phyloP scores from a whole-genome alignment of 1,140 invertebrate species.

The Dysdera silvatica region DNA sequence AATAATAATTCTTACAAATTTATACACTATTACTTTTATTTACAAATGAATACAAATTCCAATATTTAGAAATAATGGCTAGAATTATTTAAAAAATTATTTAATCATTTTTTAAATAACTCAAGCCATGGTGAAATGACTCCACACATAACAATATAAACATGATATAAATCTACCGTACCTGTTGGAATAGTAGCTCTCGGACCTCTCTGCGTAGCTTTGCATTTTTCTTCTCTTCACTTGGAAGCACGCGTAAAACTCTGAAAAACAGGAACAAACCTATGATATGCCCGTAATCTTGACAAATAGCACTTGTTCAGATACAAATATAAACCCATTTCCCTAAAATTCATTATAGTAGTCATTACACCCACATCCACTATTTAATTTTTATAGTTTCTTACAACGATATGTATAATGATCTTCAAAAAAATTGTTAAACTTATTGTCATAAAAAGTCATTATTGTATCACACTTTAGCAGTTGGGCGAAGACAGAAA shows the following conservation, averaged over 20 bases:
- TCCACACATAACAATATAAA: background rate
- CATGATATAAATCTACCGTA: background rate
- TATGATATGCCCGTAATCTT: background rate
- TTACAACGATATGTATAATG: no score
- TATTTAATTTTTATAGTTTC: background rate
- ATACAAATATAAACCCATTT: background rate
- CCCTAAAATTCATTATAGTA: background rate
- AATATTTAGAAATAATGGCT: no score
- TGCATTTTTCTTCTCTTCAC: slow-evolving; percentile 23
- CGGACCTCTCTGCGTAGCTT: slow-evolving; percentile 20
- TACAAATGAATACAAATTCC: background rate
- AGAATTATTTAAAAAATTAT: no score
- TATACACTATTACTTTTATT: background rate
- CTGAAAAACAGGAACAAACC: slow-evolving; percentile 3
- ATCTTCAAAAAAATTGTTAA: no score
- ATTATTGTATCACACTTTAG: no score
- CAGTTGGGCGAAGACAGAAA: no score
- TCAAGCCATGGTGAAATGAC: no score
- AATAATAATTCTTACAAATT: background rate
- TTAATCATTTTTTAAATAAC: no score
- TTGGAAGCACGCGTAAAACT: slow-evolving; percentile 22
- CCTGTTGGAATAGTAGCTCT: slow-evolving; percentile 25
- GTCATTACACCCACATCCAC: background rate
- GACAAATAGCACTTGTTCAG: background rate
- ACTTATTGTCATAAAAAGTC: no score